These are phyloP conservation scores for Chrysotoxum bicinctum DNA, from an alignment of 2,888 invertebrate genomes.

Conservation along the genomic window DNA sequence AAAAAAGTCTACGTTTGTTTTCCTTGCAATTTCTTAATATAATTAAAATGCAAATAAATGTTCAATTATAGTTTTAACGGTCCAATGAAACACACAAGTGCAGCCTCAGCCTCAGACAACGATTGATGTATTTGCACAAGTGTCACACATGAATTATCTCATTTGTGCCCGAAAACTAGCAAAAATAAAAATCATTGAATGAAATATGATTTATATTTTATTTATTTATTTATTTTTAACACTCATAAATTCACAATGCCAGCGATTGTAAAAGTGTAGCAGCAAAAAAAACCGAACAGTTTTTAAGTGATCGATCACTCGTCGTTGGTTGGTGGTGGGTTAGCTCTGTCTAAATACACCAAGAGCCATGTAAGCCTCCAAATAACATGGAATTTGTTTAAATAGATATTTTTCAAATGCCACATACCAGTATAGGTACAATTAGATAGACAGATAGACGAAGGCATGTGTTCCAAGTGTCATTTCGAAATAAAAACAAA, in stretches of 20 bases:
- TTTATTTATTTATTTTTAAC: constrained; percentile 53
- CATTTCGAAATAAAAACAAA: constrained; percentile 35
- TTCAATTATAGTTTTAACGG: constrained; percentile 16
- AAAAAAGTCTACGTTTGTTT: too few species aligned
- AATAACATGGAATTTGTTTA: constrained; percentile 66
- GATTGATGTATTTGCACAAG: constrained; percentile 29
- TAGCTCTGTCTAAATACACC: constrained; percentile 56
- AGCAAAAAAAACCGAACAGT: constrained; percentile 16
- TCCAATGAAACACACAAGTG: constrained; percentile 20
- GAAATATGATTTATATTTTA: constrained; percentile 18
- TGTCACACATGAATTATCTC: constrained; percentile 2
- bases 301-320: constrained; percentile 51
- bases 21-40: too few species aligned
- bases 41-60: too few species aligned
- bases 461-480: constrained; percentile 6
- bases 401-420: constrained; percentile 66
- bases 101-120: background rate
- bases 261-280: constrained; percentile 64
- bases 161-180: constrained; percentile 20
- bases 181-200: constrained; percentile 8
- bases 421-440: constrained; percentile 3
- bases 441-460: constrained; percentile 14
- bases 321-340: constrained; percentile 49
- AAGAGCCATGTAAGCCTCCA: constrained; percentile 63
- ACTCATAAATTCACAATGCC: constrained; percentile 62